Conservation (phyloP, 2,113 vertebrate species). For the Cynoglossus semilaevis region DNA sequence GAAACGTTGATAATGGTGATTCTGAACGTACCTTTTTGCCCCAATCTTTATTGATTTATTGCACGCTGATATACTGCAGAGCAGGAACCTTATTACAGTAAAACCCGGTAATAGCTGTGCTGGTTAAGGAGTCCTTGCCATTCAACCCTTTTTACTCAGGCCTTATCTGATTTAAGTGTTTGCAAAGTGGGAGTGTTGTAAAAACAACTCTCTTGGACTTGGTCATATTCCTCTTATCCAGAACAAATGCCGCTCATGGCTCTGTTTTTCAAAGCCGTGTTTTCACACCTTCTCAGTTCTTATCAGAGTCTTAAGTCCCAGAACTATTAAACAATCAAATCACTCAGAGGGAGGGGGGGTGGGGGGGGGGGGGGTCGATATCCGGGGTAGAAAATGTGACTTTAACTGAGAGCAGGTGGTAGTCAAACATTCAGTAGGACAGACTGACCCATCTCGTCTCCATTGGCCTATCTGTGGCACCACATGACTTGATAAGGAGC, state of each 20-base stretch:
- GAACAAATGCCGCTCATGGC: conserved; percentile 17
- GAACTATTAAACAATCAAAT: conserved; percentile 31
- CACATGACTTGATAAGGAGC: conserved; percentile 58
- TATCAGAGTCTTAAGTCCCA: conserved; percentile 49
- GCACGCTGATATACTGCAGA: conserved; percentile 1
- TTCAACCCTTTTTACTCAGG: conserved; percentile 34
- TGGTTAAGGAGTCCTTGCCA: conserved; percentile 16
- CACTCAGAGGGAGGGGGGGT: conserved; percentile 17
- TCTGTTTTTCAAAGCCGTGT: conserved; percentile 17
- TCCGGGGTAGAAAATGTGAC: conserved; percentile 16
- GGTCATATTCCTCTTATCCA: conserved; percentile 44
- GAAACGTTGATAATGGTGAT: no score
- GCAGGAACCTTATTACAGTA: background rate
- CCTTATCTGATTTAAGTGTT: conserved; percentile 63
- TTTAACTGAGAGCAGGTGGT: conserved; percentile 41
- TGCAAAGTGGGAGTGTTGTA: conserved; percentile 58
- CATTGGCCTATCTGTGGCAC: conserved; percentile 48
- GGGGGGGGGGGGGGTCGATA: conserved; percentile 27
- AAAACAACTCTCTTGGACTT: conserved; percentile 47
- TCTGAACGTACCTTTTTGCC: no score
- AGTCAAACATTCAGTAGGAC: conserved; percentile 24
- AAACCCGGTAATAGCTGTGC: conserved; percentile 28
- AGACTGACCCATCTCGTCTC: conserved; percentile 43
- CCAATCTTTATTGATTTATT: conserved; percentile 7
- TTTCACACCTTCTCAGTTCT: conserved; percentile 62